Evolutionary conservation across 2,113 vertebrate species (phyloP).

Genomic region (Passerina amoena): DNA sequence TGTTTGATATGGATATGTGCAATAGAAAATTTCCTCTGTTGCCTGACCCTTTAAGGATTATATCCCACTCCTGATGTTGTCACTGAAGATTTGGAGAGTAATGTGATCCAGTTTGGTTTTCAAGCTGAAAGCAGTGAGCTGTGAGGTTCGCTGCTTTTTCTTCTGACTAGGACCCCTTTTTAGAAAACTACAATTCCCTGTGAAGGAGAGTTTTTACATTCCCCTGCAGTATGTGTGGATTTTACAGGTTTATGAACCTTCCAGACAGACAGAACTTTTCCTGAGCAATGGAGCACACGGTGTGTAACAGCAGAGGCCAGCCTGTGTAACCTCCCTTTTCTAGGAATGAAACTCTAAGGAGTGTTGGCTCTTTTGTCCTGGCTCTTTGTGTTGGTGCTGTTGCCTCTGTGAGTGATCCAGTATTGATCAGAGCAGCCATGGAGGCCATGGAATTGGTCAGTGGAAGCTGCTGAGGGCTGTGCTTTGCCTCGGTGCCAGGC

Average conservation of each 20-base stretch:
- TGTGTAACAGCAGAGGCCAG: fast-evolving
- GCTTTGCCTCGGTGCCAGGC: background rate
- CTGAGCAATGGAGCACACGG: fast-evolving
- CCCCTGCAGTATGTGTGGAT: background rate
- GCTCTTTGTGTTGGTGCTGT: background rate
- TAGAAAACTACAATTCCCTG: background rate
- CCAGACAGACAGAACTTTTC: background rate
- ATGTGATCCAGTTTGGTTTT: background rate
- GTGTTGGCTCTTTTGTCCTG: background rate
- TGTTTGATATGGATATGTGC: background rate
- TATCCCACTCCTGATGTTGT: background rate
- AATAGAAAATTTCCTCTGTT: background rate
- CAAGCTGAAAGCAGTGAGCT: background rate
- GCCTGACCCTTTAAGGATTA: background rate
- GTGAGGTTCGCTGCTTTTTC: background rate
- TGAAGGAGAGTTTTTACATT: background rate
- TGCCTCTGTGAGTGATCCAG: background rate
- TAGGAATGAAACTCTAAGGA: background rate
- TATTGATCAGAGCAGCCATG: background rate
- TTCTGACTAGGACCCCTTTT: background rate
- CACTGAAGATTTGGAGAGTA: background rate
- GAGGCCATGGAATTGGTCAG: background rate
- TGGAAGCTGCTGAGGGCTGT: background rate
- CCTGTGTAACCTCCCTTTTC: background rate
- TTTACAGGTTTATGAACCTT: background rate